phyloP scores from a whole-genome alignment of 2,888 invertebrate species.

The Leucozona laternaria region DNA sequence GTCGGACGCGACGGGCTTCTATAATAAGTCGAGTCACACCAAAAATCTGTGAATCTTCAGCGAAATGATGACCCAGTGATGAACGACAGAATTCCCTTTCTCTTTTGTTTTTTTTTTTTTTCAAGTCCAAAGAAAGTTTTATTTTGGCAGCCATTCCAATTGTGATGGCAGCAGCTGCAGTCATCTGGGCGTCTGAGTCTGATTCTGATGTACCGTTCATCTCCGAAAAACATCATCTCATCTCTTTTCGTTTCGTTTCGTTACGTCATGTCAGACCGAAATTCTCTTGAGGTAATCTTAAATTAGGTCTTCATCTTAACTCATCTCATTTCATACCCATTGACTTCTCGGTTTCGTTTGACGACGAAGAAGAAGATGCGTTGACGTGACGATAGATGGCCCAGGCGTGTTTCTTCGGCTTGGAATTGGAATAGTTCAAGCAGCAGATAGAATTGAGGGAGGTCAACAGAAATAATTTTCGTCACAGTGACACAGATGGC shows the following conservation, averaged over 20 bases:
- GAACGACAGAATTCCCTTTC: conserved; percentile 87
- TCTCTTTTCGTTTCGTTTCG: too few species aligned
- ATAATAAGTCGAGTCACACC: conserved; percentile 35
- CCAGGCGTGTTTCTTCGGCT: background rate
- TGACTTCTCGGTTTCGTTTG: background rate
- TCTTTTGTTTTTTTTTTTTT: conserved; percentile 28
- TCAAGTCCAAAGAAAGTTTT: conserved; percentile 66
- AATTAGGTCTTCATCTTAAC: conserved; percentile 5
- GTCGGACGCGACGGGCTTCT: background rate
- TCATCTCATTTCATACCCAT: background rate
- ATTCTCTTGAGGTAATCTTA: conserved; percentile 56
- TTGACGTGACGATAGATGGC: background rate
- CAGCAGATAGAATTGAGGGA: conserved; percentile 22
- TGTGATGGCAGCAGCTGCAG: conserved; percentile 17
- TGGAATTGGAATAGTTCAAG: background rate
- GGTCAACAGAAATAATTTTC: conserved; percentile 20
- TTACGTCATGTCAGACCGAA: conserved; percentile 45
- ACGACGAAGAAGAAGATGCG: background rate
- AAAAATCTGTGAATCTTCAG: conserved; percentile 48
- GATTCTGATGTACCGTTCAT: conserved; percentile 40
- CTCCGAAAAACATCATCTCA: conserved; percentile 37
- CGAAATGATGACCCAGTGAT: conserved; percentile 87
- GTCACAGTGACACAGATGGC: conserved; percentile 12
- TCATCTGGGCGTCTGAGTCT: conserved; percentile 56
- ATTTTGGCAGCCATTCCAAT: conserved; percentile 42